Evolutionary conservation across 2,113 vertebrate species (phyloP), one percentile per base, ranked within the genome.

Genomic region (Emydura subglobosa): DNA sequence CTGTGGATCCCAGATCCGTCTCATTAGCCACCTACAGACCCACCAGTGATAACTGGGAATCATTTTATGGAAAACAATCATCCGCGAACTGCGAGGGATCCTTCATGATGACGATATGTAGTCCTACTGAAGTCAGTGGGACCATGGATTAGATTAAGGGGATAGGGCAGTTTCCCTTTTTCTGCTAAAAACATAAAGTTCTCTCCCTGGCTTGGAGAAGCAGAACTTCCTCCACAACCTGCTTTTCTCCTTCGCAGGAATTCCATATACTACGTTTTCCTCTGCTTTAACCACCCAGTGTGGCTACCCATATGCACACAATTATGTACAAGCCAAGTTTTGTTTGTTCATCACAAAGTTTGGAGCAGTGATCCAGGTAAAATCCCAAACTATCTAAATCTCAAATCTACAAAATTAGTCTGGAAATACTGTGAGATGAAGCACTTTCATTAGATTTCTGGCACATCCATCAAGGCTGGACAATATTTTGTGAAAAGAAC

Each of bases 121-220:
- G 39, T 42, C 68, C 39, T 10, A 24, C 10, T 74, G 39, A 74
- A 74, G 39, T 42, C 68, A 22, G 68, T 22, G 39, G 22, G n/a
- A 65, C 22, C 39, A 5, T 34, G n/a, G 9, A 25, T 0, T 0
- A 78, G 7, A 17, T 89, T 83, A 53, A 83, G 44, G 2, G 16
- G 50, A 89, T 5, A 34, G 4, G 79, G 29, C 0, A 0, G 0
- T 85, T 53, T 31, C 5, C 39, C 47, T 29, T 51, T 13, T 1
- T 21, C 6, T 17, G 2, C 14, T 19, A 2, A 42, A 42, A 42
- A 42, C 19, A 24, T 10, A 74, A 24, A 74, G 21, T 39, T 79
- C 19, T 7, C 1, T 39, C 7, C 0, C 0, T 49, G 25, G 25
- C 7, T 3, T 1, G 31, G 9, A 74, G 39, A 8, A 74, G 21